Conservation (phyloP, 1,140 invertebrate genomes). For the Cydia fagiglandana region DNA sequence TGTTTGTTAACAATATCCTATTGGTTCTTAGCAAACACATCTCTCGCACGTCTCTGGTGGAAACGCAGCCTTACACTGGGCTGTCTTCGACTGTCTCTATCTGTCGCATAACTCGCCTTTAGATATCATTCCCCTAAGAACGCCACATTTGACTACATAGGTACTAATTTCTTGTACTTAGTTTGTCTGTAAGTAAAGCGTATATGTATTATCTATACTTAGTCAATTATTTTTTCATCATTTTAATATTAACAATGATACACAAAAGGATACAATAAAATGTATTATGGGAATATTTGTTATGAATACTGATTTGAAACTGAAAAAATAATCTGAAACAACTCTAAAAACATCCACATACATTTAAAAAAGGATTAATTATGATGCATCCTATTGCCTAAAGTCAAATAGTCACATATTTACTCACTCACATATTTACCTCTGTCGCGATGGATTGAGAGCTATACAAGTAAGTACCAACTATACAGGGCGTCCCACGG, state of each 20-base stretch:
- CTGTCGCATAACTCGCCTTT: neutral
- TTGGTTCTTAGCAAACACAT: too few relatives aligned
- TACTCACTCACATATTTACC: too few relatives aligned
- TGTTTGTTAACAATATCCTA: too few relatives aligned
- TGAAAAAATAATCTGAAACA: neutral
- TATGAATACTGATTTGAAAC: conserved; percentile 2
- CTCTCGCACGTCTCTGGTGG: too few relatives aligned
- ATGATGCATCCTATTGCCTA: too few relatives aligned
- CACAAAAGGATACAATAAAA: conserved; percentile 13
- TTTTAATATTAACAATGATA: conserved; percentile 27
- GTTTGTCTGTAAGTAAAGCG: conserved; percentile 41
- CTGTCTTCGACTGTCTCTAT: too few relatives aligned
- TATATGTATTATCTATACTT: conserved; percentile 35
- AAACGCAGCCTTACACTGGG: too few relatives aligned
- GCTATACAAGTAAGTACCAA: too few relatives aligned
- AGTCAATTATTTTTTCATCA: conserved; percentile 21
- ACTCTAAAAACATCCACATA: neutral
- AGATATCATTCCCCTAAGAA: neutral
- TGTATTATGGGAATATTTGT: conserved; percentile 25
- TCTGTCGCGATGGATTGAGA: too few relatives aligned
- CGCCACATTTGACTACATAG: conserved; percentile 35
- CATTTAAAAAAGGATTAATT: too few relatives aligned
- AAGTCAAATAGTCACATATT: too few relatives aligned
- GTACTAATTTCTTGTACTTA: conserved; percentile 47
- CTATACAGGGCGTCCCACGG: too few relatives aligned